These are phyloP conservation scores for Aproaerema taeniolella DNA, from an alignment of 2,888 invertebrate species.

Conservation along the genomic window DNA sequence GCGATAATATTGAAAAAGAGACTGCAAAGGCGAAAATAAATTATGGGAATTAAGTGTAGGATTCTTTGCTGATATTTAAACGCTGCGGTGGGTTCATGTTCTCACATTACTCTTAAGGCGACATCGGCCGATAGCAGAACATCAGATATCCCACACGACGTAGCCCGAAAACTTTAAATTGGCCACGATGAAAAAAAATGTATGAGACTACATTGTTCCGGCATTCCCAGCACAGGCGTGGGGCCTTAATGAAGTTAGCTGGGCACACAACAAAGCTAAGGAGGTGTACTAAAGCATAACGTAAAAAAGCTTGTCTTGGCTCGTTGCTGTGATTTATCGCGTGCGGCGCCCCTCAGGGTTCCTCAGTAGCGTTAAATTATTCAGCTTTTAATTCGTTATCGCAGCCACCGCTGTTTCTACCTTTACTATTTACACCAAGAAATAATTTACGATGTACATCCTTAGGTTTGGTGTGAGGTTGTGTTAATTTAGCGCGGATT, in stretches of 20 bases:
- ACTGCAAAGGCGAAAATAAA: conserved; percentile 10
- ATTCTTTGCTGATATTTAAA: conserved; percentile 18
- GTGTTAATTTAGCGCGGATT: conserved; percentile 37
- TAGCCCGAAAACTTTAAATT: conserved; percentile 55
- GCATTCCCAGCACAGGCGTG: conserved; percentile 43
- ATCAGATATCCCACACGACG: conserved; percentile 30
- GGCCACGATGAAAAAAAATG: conserved; percentile 46
- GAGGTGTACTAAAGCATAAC: conserved; percentile 68
- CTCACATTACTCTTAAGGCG: conserved; percentile 25
- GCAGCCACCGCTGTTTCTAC: conserved; percentile 57
- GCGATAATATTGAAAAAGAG: background rate
- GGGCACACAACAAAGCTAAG: conserved; percentile 52
- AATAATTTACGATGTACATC: conserved; percentile 58
- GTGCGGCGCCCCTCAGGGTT: conserved; percentile 31
- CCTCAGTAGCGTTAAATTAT: conserved; percentile 67
- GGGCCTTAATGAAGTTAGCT: conserved; percentile 58
- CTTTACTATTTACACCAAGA: conserved; percentile 65
- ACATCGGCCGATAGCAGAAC: conserved; percentile 18
- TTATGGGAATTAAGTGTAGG: conserved; percentile 12
- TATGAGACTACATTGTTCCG: conserved; percentile 49
- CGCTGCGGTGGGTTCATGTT: conserved; percentile 18
- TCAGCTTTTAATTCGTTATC: conserved; percentile 75
- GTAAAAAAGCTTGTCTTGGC: conserved; percentile 60
- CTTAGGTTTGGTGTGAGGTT: conserved; percentile 31
- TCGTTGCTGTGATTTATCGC: conserved; percentile 67